Base-by-base conservation (phyloP, 2,888 invertebrate species). In the Sycophila texana region DNA sequence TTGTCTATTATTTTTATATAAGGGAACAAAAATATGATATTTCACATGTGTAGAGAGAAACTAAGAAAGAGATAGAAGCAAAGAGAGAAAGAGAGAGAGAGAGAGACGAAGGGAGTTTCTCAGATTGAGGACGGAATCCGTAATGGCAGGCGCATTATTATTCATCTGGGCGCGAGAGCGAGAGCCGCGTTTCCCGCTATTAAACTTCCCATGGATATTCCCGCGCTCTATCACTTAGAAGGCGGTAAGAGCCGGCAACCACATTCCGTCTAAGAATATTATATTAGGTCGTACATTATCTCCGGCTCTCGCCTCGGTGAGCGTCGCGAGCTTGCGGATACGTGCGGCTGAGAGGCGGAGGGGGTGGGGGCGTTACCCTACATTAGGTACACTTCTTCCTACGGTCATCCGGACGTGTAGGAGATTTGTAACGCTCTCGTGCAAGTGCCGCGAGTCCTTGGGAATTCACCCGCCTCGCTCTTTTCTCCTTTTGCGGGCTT, bases 241-340 rank as follows among this genome's bases (percentile, higher is more conserved):
- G 73, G 20, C 57, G 60, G 57, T 53, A 57, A 77, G 60, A 74
- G 65, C 60, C 68, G 77, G 82, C 77, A 83, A 85, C 83, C 85
- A 71, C 86, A 85, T 85, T 83, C 84, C 83, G 84, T 85, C 86
- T 85, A 84, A 85, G 87, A 88, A 88, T 88, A 88, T 87, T 87
- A 87, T 86, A 87, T 87, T 83, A 86, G 87, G 79, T 85, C 84
- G 84, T 87, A 84, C 84, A 84, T 87, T 86, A 88, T 79, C 79
- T 70, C 65, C 4, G 39, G 65, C 70, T 60, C 79, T 53, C 76
- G 70, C 68, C 26, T 39, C 39, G 39, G 39, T 4, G 39, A 39
- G 5, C 39, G 39, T 4, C 39, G 39, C 39, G 39, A 39, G 39
- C 39, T 39, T 39, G 39, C 39, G 39, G 39, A 39, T 39, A 39